Base-by-base conservation (phyloP, 2,888 invertebrate species). In the Lampropteryx suffumata region DNA sequence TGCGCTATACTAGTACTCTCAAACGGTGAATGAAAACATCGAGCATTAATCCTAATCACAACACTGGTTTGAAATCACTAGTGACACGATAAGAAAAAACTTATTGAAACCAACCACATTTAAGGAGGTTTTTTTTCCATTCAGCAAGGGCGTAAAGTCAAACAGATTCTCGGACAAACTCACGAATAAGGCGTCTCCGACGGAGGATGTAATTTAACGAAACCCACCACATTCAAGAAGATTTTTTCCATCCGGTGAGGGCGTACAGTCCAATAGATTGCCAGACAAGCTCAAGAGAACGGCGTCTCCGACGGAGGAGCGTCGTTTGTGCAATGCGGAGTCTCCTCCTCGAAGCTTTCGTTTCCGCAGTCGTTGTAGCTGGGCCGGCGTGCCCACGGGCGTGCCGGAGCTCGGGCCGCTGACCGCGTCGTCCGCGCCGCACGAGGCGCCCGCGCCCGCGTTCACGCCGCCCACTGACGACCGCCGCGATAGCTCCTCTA, bases 211-310 rank as follows among this genome's bases (percentile, higher is more conserved):
- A n/a, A n/a, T n/a, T 14, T 8, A 8, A 1, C 17, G 24, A 27
- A 14, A 30, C 36, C 13, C 26, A 90, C 91, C 91, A n/a, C n/a
- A n/a, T 76, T 92, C 92, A 0, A 91, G 72, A 29, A 92, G 68
- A 61, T 91, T 92, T 65, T 91, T 91, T 61, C 94, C 94, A 65
- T 95, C 95, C 1, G 96, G 96, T 82, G 96, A 95, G 43, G 94
- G 92, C 43, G 97, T 97, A 69, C 95, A 95, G 78, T 98, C 98
- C 59, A 98, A 92, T 80, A 97, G 95, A 66, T 97, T 97, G 26
- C 95, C 96, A 60, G 96, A 96, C 45, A 96, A 93, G 61, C 96
- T 96, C 50, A 97, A 92, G 53, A 95, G 92, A 27, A 95, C 96
- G 36, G 96, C 94, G 84, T 97, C 97, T 64, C 95, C 95, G 36